Evolutionary conservation across 2,113 vertebrate genomes (phyloP), one percentile per base, ranked within the genome.

Genomic region (Otis tarda): DNA sequence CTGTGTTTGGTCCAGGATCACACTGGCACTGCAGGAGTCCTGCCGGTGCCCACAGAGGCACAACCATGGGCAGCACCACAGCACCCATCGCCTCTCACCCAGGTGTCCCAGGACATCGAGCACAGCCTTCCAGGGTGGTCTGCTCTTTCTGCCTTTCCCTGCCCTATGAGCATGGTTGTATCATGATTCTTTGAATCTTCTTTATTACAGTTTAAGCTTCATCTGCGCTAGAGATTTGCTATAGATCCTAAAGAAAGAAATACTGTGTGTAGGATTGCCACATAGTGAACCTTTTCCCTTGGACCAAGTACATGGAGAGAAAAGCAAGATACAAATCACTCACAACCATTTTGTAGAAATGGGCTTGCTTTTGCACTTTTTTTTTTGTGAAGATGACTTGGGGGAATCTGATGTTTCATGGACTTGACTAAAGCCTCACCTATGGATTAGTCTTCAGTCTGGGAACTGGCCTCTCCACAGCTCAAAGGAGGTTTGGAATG

Each of bases 111-210:
- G 80, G 37, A 69, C 27, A n/a, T 0, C 3, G 8, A 25, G 27
- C 39, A 31, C 12, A 27, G 45, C 24, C 17, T 59, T n/a, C 19
- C 50, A 23, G 1, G 1, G 28, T 0, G 1, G 3, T 47, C 37
- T 63, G 14, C 47, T 67, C 61, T 50, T 59, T 68, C 78, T 75
- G 39, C 61, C 52, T 56, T 87, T 37, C 28, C 28, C 47, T 67
- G 85, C 45, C 56, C 52, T 14, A 5, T 33, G 4, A 52, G 18
- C 10, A 3, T 11, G 10, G 14, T 59, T 80, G 61, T 56, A 73
- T 61, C 50, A 7, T 43, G 68, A 28, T 24, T 63, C 6, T 10
- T 73, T 41, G 16, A 57, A 52, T 61, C 33, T 47, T 69, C n/a
- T 33, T 35, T 64, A 47, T 53, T 45, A 39, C 21, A 53, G 10